Evolutionary conservation across 2,797 vertebrate species (phyloP), one percentile per base, ranked within the genome.

Genomic region (Phoeniculus purpureus): DNA sequence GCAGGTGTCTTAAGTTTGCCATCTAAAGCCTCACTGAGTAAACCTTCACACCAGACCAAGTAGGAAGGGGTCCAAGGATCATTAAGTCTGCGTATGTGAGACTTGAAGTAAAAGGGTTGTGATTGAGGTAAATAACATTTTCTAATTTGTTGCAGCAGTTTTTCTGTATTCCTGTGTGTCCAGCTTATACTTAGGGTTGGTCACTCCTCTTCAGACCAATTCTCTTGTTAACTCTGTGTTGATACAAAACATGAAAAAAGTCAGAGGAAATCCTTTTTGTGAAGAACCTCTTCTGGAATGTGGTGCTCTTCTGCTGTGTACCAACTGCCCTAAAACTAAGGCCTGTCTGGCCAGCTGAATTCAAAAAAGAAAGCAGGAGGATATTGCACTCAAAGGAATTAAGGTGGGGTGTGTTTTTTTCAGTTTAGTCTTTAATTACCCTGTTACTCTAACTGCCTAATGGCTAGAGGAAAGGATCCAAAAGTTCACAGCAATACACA

Each of bases 401-500:
- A 52, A 32, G 25, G 37, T 66, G 22, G 15, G 6, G 37, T 37
- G 12, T 37, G 37, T 8, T 15, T 21, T 15, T 4, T 81, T 66
- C 37, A 37, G 9, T 27, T 59, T 48, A 25, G 1, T 26, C 43
- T 83, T 68, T 55, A 17, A 64, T 77, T 90, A 80, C 77, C 40
- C 45, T 76, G 43, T 72, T 93, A 22, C 54, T 92, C 12, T 79
- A 65, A 74, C 66, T 92, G 54, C 47, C 23, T 15, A 45, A 61
- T 82, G 72, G 68, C 56, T 55, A 81, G 48, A 81, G 31, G 26
- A 84, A 80, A 87, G 71, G n/a, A 54, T 81, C n/a, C 45, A 95
- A 89, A 87, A 56, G 31, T 75, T 89, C 73, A 84, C 64, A 85
- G 82, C 82, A 94, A 86, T 73, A 23, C 31, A 43, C 85, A 96